Evolutionary conservation across 2,113 vertebrate genomes (phyloP), one percentile per base, ranked within the genome.

Genomic region (Cygnus atratus): DNA sequence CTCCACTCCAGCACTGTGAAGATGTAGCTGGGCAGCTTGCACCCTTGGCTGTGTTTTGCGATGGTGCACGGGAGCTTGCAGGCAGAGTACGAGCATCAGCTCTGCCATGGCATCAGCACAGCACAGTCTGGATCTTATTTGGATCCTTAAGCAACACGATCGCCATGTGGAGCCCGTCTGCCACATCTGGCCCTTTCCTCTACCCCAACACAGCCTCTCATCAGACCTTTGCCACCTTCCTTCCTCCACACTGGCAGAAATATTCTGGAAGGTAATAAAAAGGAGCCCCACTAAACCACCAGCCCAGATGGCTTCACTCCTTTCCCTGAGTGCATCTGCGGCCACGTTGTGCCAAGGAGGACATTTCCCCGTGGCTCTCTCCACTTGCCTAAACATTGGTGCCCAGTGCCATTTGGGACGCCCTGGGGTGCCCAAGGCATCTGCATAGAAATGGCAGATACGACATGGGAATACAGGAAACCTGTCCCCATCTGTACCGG

Each of bases 401-500:
- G 77, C 68, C 78, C 72, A 46, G 48, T 92, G 55, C 58, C 95
- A 83, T 93, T 94, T 96, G 88, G 59, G 72, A 85, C 1, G 50
- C 85, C 95, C 75, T 79, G 48, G 82, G 84, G 78, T 43, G 31
- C 71, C 67, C 44, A 70, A 83, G 92, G 78, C 90, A 93, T 57
- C 91, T 94, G 86, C 91, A 84, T 31, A 92, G 61, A 92, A 84
- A 79, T 12, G 33, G 46, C 61, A 89, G 61, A 61, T 78, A 78
- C 7, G 26, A 87, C 66, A 71, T 18, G 37, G n/a, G 61, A 81
- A 84, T 72, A 75, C 52, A 81, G 76, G 73, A 92, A 83, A 87
- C 50, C 48, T 89, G 74, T 50, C 63, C 43, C 95, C 91, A 93
- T 96, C 94, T 95, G 94, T 17, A 84, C 39, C 22, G 29, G 43